Conservation (phyloP, 1,140 invertebrate species). For the Drosophila grimshawi region DNA sequence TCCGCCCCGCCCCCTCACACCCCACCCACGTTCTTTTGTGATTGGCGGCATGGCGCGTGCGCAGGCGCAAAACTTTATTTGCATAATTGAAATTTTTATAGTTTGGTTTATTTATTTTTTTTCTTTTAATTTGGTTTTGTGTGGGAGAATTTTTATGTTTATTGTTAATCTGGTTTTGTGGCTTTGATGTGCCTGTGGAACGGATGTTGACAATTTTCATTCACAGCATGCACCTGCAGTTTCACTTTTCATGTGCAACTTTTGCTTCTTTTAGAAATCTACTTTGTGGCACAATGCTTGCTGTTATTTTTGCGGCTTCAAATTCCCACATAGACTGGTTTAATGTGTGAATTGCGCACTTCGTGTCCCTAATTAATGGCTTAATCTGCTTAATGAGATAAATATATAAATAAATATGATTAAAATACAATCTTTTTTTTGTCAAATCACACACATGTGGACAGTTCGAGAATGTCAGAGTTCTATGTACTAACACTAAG, state of each 20-base stretch:
- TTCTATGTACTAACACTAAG: too few species aligned
- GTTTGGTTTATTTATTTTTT: slow-evolving; percentile 21
- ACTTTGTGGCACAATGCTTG: slow-evolving; percentile 16
- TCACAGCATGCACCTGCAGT: slow-evolving; percentile 26
- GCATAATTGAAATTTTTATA: slow-evolving; percentile 42
- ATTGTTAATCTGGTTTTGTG: slow-evolving; percentile 36
- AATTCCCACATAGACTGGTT: slow-evolving; percentile 32
- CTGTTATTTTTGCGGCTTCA: background rate
- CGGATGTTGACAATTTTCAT: slow-evolving; percentile 41
- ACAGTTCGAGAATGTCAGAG: background rate
- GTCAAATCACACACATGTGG: slow-evolving; percentile 3
- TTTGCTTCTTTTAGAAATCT: slow-evolving; percentile 11
- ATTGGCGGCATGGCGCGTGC: slow-evolving; percentile 43
- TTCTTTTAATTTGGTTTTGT: slow-evolving; percentile 1
- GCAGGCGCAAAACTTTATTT: slow-evolving; percentile 53
- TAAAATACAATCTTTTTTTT: slow-evolving; percentile 18
- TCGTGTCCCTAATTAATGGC: slow-evolving; percentile 29
- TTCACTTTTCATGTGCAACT: slow-evolving; percentile 43
- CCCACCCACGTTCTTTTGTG: slow-evolving; percentile 12
- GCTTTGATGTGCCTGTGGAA: slow-evolving; percentile 20
- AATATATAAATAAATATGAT: slow-evolving; percentile 9
- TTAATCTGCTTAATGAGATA: slow-evolving; percentile 28
- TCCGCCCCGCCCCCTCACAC: background rate
- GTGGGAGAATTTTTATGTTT: slow-evolving; percentile 34
- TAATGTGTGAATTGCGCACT: slow-evolving; percentile 32